Evolutionary conservation across 1,140 invertebrate species (phyloP).

Genomic region (Cryptotermes secundus): DNA sequence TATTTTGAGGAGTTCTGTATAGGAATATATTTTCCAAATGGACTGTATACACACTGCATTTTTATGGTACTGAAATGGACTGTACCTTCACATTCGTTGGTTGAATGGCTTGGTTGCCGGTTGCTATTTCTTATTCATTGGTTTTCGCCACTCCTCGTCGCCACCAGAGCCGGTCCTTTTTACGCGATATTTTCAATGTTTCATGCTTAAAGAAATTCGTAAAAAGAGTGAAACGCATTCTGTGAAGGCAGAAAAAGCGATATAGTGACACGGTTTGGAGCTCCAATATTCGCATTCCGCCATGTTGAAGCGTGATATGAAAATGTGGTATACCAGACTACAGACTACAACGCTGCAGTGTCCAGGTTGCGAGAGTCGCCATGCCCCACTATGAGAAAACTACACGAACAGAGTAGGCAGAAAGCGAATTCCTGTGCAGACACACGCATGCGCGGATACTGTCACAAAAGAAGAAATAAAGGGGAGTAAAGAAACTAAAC

Average conservation of each 20-base stretch:
- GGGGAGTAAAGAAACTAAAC: no score
- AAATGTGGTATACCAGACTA: background rate
- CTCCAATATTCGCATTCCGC: background rate
- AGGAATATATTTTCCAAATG: no score
- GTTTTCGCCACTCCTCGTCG: background rate
- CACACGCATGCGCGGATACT: no score
- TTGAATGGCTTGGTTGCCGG: no score
- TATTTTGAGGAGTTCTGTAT: no score
- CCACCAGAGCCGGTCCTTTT: background rate
- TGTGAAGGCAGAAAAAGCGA: background rate
- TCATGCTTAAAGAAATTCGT: background rate
- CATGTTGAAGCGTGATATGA: background rate
- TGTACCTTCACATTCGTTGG: background rate
- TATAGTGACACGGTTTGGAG: background rate
- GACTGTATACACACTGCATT: background rate
- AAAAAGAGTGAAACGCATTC: background rate
- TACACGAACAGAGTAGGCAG: no score
- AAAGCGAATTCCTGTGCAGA: no score
- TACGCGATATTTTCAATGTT: conserved; percentile 1
- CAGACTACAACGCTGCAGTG: background rate
- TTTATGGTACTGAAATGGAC: background rate
- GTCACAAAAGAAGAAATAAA: no score
- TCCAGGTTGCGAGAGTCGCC: no score
- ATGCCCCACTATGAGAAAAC: no score
- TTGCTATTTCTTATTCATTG: conserved; percentile 9